Conservation (phyloP, 2,113 vertebrate genomes). For the Hemiscyllium ocellatum region DNA sequence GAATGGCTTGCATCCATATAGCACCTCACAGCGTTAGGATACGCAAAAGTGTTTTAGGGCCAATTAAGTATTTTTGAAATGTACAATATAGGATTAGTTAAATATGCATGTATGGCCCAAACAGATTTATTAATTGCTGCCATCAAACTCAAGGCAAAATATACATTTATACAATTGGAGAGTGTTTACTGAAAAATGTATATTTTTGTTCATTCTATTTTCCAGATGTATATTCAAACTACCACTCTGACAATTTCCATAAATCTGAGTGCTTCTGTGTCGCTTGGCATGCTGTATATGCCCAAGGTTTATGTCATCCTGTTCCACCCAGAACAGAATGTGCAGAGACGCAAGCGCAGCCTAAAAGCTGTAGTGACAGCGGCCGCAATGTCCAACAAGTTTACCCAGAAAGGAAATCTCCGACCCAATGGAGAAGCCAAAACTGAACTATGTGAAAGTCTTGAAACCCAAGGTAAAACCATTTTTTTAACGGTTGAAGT, state of each 20-base stretch:
- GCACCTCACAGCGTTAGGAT: neutral
- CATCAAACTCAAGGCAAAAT: neutral
- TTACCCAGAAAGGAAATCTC: conserved; percentile 82
- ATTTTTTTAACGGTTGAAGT: fast-evolving
- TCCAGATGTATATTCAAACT: conserved; percentile 92
- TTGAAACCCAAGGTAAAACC: conserved; percentile 79
- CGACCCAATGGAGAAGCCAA: conserved; percentile 92
- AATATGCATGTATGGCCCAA: neutral
- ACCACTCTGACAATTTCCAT: conserved; percentile 92
- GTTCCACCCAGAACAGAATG: conserved; percentile 93
- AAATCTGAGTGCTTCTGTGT: conserved; percentile 91
- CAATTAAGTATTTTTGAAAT: neutral
- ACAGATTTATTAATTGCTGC: neutral
- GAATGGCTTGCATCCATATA: neutral
- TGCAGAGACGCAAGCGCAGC: conserved; percentile 91
- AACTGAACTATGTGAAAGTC: conserved; percentile 87
- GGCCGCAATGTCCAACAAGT: conserved; percentile 95
- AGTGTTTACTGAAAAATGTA: neutral
- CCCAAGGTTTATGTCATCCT: conserved; percentile 95
- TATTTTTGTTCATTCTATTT: conserved; percentile 15
- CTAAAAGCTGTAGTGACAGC: conserved; percentile 92
- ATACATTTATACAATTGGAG: neutral
- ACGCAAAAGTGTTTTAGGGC: neutral
- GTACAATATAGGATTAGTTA: neutral
- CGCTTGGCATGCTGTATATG: conserved; percentile 96